phyloP scores from a whole-genome alignment of 2,888 invertebrate species.

The Caenorhabditis sinica region DNA sequence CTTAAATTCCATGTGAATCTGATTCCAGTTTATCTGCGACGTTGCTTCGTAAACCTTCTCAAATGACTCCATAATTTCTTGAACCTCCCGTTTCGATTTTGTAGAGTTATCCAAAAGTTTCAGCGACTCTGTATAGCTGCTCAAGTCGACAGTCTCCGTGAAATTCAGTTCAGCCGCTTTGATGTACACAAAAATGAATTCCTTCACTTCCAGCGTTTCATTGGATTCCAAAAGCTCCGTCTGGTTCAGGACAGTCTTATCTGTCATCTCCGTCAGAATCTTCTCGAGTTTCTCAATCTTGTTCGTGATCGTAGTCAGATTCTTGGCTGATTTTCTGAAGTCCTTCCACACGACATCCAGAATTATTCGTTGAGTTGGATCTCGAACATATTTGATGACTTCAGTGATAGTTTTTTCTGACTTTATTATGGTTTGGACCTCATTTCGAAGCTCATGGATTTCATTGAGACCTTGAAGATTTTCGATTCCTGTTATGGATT shows the following conservation, averaged over 20 bases:
- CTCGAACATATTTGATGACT: constrained; percentile 8
- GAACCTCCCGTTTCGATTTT: neutral
- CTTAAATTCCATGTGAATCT: neutral
- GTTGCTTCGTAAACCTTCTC: constrained; percentile 4
- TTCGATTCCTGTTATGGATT: constrained; percentile 1
- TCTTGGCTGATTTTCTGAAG: constrained; percentile 4
- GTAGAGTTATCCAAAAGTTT: neutral
- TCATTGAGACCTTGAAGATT: neutral
- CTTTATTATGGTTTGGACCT: neutral
- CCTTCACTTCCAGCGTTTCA: neutral
- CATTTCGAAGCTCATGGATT: constrained; percentile 1
- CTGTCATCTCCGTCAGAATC: constrained; percentile 1
- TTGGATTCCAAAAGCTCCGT: neutral
- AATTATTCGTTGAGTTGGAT: constrained; percentile 3
- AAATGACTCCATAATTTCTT: neutral
- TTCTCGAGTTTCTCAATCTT: constrained; percentile 17
- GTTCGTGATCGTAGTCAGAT: neutral
- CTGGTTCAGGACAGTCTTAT: constrained; percentile 7
- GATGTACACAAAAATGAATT: constrained; percentile 2
- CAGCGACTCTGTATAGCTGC: constrained; percentile 4
- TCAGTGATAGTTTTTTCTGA: neutral
- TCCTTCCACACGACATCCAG: constrained; percentile 11
- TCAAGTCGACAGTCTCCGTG: constrained; percentile 1
- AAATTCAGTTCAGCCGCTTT: constrained; percentile 16
- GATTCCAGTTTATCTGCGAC: neutral